A percentile compares a stretch with the other conserved stretches of the same genome.
phyloP scores from a whole-genome alignment of 2,797 vertebrate species.

The Falco cherrug region DNA sequence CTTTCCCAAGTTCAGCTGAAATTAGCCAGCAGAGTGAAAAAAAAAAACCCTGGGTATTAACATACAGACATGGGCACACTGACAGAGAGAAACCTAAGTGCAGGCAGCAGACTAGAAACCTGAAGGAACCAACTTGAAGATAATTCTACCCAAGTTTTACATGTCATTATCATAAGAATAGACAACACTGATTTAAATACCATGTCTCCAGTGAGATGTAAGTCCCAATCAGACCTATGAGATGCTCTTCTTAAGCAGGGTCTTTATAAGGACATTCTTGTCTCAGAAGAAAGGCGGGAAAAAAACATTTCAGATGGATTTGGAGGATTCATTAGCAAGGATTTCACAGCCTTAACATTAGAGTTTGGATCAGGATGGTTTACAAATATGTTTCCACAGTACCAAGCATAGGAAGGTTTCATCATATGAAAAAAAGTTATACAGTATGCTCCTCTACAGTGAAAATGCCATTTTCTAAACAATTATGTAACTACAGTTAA shows the following conservation, averaged over 20 bases:
- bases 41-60: neutral
- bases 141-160: neutral
- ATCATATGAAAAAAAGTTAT: accelerated
- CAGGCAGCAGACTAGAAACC: neutral
- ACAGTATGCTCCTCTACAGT: accelerated
- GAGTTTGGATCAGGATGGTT: neutral
- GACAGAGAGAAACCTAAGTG: neutral
- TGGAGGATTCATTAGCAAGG: slow-evolving; percentile 9
- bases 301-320: slow-evolving; percentile 4
- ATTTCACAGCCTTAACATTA: neutral
- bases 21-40: neutral
- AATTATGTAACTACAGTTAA: neutral
- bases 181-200: neutral
- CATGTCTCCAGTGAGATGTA: neutral
- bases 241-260: neutral
- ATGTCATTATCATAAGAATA: neutral
- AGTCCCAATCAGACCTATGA: neutral
- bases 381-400: neutral
- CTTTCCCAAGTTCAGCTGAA: neutral
- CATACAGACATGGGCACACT: neutral
- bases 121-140: neutral
- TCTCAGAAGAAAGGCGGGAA: neutral
- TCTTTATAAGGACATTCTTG: neutral
- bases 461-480: neutral
- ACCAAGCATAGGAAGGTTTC: accelerated